A percentile compares a stretch with the other conserved stretches of the same genome.
Conservation (phyloP, 2,888 invertebrate species). For the Apotomis capreana region DNA sequence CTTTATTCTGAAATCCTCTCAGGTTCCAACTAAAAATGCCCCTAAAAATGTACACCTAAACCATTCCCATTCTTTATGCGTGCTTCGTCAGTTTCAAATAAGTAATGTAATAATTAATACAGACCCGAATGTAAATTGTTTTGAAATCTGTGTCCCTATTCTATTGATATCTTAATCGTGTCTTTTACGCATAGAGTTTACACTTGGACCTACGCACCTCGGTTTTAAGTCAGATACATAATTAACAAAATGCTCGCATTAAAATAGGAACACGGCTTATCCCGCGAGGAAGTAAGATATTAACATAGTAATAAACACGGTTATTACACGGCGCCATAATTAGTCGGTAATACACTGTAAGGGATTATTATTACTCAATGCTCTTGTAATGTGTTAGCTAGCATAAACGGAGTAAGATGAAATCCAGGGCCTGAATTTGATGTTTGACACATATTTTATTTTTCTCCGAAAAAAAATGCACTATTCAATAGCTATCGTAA, state of each 20-base stretch:
- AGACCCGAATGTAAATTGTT: no score
- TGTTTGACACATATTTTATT: no score
- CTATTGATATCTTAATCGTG: not conserved
- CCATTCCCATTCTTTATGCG: no score
- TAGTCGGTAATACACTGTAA: not conserved
- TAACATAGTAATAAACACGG: conserved; percentile 14
- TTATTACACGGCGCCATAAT: conserved; percentile 2
- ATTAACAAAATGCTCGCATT: conserved; percentile 14
- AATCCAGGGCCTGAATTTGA: not conserved
- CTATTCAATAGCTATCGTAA: no score
- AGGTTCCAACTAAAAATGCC: no score
- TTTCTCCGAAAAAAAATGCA: no score
- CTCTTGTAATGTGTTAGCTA: not conserved
- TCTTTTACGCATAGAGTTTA: not conserved
- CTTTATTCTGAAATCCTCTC: no score
- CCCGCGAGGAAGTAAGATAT: conserved; percentile 1
- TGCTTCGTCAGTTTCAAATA: no score
- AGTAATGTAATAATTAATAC: no score
- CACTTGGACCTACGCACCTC: conserved; percentile 6
- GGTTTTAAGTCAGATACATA: conserved; percentile 2
- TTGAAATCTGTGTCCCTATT: no score
- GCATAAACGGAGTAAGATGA: not conserved
- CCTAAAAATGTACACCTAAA: no score
- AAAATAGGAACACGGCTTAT: conserved; percentile 6
- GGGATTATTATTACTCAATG: not conserved